Percentiles rank a stretch among this genome's conserved stretches.
Evolutionary conservation across 1,140 invertebrate species (phyloP).

Genomic region (Scylla paramamosain): DNA sequence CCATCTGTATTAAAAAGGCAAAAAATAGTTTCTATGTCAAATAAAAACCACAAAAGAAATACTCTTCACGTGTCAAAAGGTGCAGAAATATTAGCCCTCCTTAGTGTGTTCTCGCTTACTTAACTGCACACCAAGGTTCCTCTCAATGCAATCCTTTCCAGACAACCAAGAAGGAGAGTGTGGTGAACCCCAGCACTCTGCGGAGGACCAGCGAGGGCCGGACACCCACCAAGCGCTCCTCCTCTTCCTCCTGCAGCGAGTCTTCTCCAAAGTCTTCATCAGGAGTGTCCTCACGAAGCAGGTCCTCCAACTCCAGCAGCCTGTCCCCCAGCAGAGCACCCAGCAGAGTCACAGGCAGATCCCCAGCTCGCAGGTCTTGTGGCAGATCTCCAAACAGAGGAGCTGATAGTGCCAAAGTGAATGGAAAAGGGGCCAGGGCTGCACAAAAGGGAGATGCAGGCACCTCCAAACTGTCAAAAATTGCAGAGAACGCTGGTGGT

Average conservation of each 20-base stretch:
- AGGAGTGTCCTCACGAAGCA: slow-evolving; percentile 53
- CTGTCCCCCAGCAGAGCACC: slow-evolving; percentile 64
- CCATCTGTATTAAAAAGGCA: too few species aligned
- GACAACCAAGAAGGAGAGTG: slow-evolving; percentile 62
- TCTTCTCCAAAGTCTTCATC: slow-evolving; percentile 53
- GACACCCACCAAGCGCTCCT: slow-evolving; percentile 55
- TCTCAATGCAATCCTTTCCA: slow-evolving; percentile 21
- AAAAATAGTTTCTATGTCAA: too few species aligned
- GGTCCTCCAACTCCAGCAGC: slow-evolving; percentile 56
- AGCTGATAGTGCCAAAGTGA: slow-evolving; percentile 37
- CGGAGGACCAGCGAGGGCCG: slow-evolving; percentile 37
- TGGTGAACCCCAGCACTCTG: slow-evolving; percentile 25
- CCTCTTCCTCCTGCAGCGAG: slow-evolving; percentile 57
- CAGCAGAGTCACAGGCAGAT: slow-evolving; percentile 43
- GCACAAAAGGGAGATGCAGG: slow-evolving; percentile 51
- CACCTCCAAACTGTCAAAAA: slow-evolving; percentile 34
- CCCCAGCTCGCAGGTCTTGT: slow-evolving; percentile 38
- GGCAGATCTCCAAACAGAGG: slow-evolving; percentile 48
- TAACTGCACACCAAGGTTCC: too few species aligned
- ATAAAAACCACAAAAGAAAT: too few species aligned
- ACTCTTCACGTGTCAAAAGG: too few species aligned
- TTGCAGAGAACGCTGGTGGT: slow-evolving; percentile 7
- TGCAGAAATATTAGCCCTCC: too few species aligned
- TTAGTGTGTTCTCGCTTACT: too few species aligned
- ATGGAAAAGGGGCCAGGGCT: slow-evolving; percentile 37